Base-by-base conservation (phyloP, 2,888 invertebrate genomes). In the Melitaea athalia region DNA sequence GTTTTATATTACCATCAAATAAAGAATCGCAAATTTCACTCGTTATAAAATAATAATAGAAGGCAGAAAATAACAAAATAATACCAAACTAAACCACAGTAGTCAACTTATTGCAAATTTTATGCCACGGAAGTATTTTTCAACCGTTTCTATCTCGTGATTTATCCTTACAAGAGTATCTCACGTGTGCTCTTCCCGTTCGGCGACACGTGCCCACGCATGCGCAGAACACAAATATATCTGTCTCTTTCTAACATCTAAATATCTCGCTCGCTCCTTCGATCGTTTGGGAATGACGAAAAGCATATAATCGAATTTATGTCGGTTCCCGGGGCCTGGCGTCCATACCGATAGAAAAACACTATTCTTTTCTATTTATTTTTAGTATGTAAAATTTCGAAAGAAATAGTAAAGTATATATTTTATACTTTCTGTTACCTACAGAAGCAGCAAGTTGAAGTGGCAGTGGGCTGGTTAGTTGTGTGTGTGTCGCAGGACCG, bases 301-400 rank as follows among this genome's bases (percentile, higher is more conserved):
- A 91, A 87, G 87, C 79, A 85, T 85, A 88, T 92, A 89, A 92
- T 92, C 91, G 86, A 91, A 91, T 92, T 91, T 91, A 90, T 91
- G 88, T 86, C 76, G 82, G 82, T 79, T 77, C 81, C 80, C 70
- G 77, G 75, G 76, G 76, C 75, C 69, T 71, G 60, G 70, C 76
- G 74, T 75, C 69, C 64, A 86, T 86, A 91, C 69, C 6, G 89
- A 79, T 67, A 38, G 85, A 78, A 89, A 72, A 77, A 75, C 78
- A 84, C 78, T 43, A 62, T 68, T 64, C 70, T 73, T 73, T 71
- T 59, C 50, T 43, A 38, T 8, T 7, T 5, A 38, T 66, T 77
- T 67, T n/a, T 6, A 38, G 53, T 55, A 53, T 38, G 5, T 17
- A 64, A 10, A 24, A 15, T 50, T n/a, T 15, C 24, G 24, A 24